Base-by-base conservation (phyloP, 64 coral and sea anemone genomes). In the Dendrophyllia cribrosa region DNA sequence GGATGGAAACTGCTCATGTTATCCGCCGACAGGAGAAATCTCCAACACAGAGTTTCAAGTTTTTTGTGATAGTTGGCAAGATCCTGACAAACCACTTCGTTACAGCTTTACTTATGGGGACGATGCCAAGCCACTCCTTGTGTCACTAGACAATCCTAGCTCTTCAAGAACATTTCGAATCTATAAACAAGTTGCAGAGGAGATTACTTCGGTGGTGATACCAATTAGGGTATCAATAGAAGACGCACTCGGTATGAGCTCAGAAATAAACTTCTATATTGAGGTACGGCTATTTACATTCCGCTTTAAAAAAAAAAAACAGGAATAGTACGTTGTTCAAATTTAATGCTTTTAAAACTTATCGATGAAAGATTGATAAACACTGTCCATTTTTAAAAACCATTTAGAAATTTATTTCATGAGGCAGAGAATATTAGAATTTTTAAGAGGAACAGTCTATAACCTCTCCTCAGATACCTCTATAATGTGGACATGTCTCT, bases 161-260 rank as follows among this genome's bases (percentile, higher is more conserved):
- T 84, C 80, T 23, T 84, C 72, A 53, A 78, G 60, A 5, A 51
- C 48, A 65, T 66, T 68, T 86, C 50, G 74, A 62, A 86, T 62
- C 58, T 87, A 76, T 61, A 74, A 58, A 70, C 50, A 20, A 43
- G 69, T 65, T 9, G 24, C 59, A 9, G 46, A 55, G 62, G 60
- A 74, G 19, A 78, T 51, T 55, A 51, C 4, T 51, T 75, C 45
- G 66, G 44, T 51, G 12, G 59, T 3, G 21, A 77, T 77, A 50
- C 19, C 19, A 23, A 79, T 93, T 46, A 86, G 14, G 56, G 44
- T 85, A 50, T 64, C 50, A 19, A 45, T 93, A n/a, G 70, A 86
- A 60, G 91, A 93, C 65, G 85, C 80, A 3, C 85, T 86, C 9
- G 83, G 83, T n/a, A 67, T 86, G 80, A 87, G 59, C 15, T 66